These are phyloP conservation scores for Oostethus manadensis DNA, from an alignment of 2,113 vertebrate genomes.

Conservation along the genomic window DNA sequence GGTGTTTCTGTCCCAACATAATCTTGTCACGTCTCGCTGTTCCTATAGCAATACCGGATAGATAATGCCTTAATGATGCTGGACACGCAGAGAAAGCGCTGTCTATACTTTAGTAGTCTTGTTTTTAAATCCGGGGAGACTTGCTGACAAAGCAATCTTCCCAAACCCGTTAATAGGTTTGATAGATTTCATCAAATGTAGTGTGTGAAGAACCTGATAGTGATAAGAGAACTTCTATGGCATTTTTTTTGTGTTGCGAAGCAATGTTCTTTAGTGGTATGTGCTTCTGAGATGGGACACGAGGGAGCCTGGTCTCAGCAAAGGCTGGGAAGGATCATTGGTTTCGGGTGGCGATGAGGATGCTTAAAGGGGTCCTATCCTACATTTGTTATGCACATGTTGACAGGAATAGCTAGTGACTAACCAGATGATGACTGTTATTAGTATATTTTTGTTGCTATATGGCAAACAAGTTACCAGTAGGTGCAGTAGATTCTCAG, in stretches of 20 bases:
- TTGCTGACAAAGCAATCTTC: slow-evolving; percentile 31
- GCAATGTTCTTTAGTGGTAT: slow-evolving; percentile 44
- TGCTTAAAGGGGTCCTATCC: too few species aligned
- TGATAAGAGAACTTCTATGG: slow-evolving; percentile 50
- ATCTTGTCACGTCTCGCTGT: slow-evolving; percentile 44
- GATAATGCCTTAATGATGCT: slow-evolving; percentile 69
- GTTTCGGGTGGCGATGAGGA: neutral
- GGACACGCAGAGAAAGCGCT: slow-evolving; percentile 39
- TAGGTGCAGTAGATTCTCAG: too few species aligned
- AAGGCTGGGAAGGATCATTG: slow-evolving; percentile 20
- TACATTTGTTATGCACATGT: too few species aligned
- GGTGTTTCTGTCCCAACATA: slow-evolving; percentile 15
- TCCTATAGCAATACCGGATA: slow-evolving; percentile 72
- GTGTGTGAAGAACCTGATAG: slow-evolving; percentile 54
- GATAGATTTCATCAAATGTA: slow-evolving; percentile 49
- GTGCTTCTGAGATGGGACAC: slow-evolving; percentile 41
- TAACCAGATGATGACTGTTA: too few species aligned
- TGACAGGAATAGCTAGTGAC: too few species aligned
- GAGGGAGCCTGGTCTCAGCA: slow-evolving; percentile 24
- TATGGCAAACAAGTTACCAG: too few species aligned
- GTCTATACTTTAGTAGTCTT: slow-evolving; percentile 49
- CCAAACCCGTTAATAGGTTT: slow-evolving; percentile 57
- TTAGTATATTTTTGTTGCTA: too few species aligned
- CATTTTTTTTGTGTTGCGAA: slow-evolving; percentile 52
- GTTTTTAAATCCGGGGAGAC: slow-evolving; percentile 45